A percentile compares a stretch with the other conserved stretches of the same genome.
These are phyloP conservation scores for Ictalurus punctatus DNA, from an alignment of 2,113 vertebrate genomes.

Conservation along the genomic window DNA sequence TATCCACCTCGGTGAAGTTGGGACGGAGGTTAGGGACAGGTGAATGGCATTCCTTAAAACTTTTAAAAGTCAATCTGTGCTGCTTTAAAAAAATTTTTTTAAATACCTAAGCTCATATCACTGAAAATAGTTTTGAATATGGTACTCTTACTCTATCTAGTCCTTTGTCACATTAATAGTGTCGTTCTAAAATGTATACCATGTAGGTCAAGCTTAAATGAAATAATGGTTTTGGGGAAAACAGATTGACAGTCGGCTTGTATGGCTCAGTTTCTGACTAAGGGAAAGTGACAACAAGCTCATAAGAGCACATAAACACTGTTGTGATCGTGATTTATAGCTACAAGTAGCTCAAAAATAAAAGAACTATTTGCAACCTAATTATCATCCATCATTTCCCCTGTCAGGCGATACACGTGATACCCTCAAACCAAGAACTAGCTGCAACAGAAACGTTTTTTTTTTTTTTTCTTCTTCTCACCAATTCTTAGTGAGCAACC, in stretches of 20 bases:
- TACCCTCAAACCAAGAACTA: conserved; percentile 53
- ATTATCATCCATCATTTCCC: conserved; percentile 67
- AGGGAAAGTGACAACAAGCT: conserved; percentile 66
- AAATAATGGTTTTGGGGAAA: conserved; percentile 8
- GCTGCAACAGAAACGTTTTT: conserved; percentile 46
- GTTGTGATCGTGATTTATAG: conserved; percentile 63
- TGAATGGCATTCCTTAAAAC: conserved; percentile 18
- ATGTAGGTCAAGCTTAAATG: conserved; percentile 8
- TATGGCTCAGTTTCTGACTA: conserved; percentile 57
- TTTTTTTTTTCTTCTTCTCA: not conserved
- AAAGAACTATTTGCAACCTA: conserved; percentile 66
- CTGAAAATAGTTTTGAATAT: not conserved
- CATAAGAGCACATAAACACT: conserved; percentile 67
- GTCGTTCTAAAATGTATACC: not conserved
- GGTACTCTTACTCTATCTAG: not conserved
- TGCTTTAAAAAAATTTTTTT: not conserved
- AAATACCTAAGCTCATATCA: not conserved
- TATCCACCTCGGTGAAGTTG: not conserved
- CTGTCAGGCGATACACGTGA: conserved; percentile 63
- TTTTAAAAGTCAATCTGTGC: conserved; percentile 27
- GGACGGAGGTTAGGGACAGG: not conserved
- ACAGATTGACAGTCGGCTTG: conserved; percentile 58
- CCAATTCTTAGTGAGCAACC: conserved; percentile 63
- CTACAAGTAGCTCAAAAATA: conserved; percentile 58
- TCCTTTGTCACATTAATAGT: not conserved